Conservation (phyloP, 1,140 invertebrate species). For the Aleiodes sp. region DNA sequence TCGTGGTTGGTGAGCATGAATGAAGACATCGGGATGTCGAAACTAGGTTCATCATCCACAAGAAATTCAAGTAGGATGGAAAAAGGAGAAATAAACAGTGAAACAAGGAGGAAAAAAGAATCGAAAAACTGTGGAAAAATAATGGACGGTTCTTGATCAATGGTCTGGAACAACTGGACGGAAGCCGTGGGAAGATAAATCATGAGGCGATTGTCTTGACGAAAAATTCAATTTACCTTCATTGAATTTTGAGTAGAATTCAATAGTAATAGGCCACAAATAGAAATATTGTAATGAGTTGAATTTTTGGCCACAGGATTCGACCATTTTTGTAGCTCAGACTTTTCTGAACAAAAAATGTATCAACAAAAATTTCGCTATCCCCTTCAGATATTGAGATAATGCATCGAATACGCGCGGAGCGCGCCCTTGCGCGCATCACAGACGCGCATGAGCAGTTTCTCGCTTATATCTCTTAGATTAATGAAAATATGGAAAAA, state of each 20-base stretch:
- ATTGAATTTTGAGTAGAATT: neutral
- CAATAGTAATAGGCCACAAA: neutral
- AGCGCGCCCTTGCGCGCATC: no score
- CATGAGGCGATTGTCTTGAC: neutral
- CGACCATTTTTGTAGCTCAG: no score
- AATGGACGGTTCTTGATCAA: slow-evolving; percentile 41
- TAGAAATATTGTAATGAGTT: no score
- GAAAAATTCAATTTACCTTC: slow-evolving; percentile 1
- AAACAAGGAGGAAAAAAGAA: neutral
- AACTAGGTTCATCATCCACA: slow-evolving; percentile 37
- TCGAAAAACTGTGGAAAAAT: slow-evolving; percentile 34
- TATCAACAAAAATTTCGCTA: no score
- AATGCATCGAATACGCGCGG: no score
- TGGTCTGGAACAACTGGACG: slow-evolving; percentile 44
- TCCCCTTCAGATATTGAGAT: no score
- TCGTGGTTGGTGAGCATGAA: no score
- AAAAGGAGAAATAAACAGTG: neutral
- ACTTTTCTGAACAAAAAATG: no score
- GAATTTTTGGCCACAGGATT: no score
- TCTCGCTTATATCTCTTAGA: no score
- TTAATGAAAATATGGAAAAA: no score
- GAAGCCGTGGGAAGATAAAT: slow-evolving; percentile 36
- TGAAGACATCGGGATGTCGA: neutral
- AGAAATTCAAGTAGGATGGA: slow-evolving; percentile 36
- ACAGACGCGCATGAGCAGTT: no score